phyloP scores from a whole-genome alignment of 2,888 invertebrate species.

The Apomyelois bistriatella region DNA sequence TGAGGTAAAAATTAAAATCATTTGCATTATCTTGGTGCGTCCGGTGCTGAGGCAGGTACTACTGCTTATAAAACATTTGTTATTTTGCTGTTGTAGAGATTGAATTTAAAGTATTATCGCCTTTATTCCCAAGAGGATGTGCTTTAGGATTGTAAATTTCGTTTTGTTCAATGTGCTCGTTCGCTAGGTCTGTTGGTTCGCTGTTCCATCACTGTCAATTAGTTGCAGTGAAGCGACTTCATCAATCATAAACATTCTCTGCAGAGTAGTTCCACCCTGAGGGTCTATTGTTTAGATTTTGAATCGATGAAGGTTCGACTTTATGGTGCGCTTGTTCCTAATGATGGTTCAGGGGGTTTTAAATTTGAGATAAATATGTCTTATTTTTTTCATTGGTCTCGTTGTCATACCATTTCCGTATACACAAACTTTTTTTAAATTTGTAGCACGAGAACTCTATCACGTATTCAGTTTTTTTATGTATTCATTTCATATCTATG shows the following conservation, averaged over 20 bases:
- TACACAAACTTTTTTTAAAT: too few relatives aligned
- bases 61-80: conserved; percentile 24
- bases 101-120: conserved; percentile 26
- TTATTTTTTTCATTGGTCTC: not conserved
- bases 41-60: conserved; percentile 43
- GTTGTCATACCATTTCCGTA: too few relatives aligned
- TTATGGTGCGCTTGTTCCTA: conserved; percentile 13
- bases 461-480: too few relatives aligned
- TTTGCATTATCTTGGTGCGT: conserved; percentile 44
- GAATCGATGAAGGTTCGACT: conserved; percentile 29
- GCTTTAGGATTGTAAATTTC: conserved; percentile 24
- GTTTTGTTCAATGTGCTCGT: conserved; percentile 31
- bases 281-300: conserved; percentile 60
- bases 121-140: conserved; percentile 29
- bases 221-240: conserved; percentile 67
- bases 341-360: not conserved
- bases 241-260: conserved; percentile 69
- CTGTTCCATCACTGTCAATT: conserved; percentile 80
- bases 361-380: not conserved
- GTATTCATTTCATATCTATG: too few relatives aligned
- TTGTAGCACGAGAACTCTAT: too few relatives aligned
- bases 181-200: conserved; percentile 43
- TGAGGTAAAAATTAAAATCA: conserved; percentile 33
- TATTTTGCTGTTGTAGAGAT: conserved; percentile 5
- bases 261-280: conserved; percentile 45